Percentiles rank a stretch among this genome's conserved stretches.
These are phyloP conservation scores for Ellobius talpinus DNA, from an alignment of 2,113 vertebrate genomes.

Conservation along the genomic window DNA sequence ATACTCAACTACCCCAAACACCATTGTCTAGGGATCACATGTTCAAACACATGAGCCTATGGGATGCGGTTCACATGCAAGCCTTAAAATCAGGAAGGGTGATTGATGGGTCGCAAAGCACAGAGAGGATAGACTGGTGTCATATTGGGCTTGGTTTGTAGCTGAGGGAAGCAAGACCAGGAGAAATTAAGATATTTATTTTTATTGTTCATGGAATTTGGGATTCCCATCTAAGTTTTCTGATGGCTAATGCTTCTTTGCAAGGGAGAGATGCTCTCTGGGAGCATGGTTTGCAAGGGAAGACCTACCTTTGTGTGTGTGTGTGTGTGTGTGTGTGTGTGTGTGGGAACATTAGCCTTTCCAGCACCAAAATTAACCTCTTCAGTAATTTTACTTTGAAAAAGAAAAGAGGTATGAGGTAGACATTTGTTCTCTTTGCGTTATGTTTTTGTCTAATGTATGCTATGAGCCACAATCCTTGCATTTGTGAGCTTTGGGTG, in stretches of 20 bases:
- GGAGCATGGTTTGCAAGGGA: not conserved
- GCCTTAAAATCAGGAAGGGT: not conserved
- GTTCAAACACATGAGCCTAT: not conserved
- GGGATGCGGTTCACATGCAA: not conserved
- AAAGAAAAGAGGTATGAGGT: not conserved
- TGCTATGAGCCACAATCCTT: not conserved
- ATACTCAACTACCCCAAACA: not conserved
- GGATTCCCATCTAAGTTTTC: not conserved
- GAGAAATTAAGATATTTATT: not conserved
- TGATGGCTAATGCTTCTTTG: not conserved
- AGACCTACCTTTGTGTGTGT: not conserved
- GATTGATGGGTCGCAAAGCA: not conserved
- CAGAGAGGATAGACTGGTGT: not conserved
- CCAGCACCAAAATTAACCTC: not conserved
- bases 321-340: too few species aligned
- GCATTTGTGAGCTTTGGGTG: not conserved
- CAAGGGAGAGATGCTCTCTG: not conserved
- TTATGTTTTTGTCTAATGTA: not conserved
- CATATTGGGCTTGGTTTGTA: not conserved
- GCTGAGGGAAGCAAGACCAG: not conserved
- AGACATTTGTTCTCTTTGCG: not conserved
- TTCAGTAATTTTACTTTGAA: constrained; percentile 6
- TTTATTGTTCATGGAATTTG: not conserved
- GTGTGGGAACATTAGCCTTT: not conserved
- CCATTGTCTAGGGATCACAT: not conserved